A percentile compares a stretch with the other conserved stretches of the same genome.
Evolutionary conservation across 2,888 invertebrate genomes (phyloP).

Genomic region (Hirtodrosophila alboralis): DNA sequence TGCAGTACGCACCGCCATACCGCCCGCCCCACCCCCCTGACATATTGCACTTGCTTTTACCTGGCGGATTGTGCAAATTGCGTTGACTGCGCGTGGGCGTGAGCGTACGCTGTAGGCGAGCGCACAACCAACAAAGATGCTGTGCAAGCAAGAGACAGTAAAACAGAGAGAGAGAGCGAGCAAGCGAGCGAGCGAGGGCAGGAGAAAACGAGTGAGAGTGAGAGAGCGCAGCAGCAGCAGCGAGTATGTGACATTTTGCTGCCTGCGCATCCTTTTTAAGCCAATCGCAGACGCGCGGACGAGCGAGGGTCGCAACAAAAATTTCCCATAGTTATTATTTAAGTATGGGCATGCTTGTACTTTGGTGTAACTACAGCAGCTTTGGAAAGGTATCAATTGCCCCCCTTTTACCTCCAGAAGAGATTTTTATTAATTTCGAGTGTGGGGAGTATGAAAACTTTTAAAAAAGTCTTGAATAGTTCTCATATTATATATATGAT

Average conservation of each 20-base stretch:
- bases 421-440: too few relatives aligned
- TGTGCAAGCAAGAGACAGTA: conserved; percentile 2
- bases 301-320: background rate
- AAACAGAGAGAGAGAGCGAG: too few relatives aligned
- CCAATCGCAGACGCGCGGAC: conserved; percentile 39
- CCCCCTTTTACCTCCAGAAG: too few relatives aligned
- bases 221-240: background rate
- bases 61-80: conserved; percentile 42
- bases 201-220: conserved; percentile 1
- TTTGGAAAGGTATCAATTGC: too few relatives aligned
- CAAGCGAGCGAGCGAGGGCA: background rate
- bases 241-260: conserved; percentile 8
- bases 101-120: conserved; percentile 31
- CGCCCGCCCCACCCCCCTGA: conserved; percentile 22
- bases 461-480: too few relatives aligned
- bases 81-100: conserved; percentile 53
- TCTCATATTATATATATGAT: too few relatives aligned
- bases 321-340: too few relatives aligned
- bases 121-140: conserved; percentile 24
- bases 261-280: conserved; percentile 31
- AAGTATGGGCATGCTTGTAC: too few relatives aligned
- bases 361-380: too few relatives aligned
- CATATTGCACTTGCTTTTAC: conserved; percentile 14
- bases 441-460: too few relatives aligned
- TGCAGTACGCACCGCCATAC: conserved; percentile 25